Evolutionary conservation across 2,797 vertebrate species (phyloP).

Genomic region (Orestias chungarensis): DNA sequence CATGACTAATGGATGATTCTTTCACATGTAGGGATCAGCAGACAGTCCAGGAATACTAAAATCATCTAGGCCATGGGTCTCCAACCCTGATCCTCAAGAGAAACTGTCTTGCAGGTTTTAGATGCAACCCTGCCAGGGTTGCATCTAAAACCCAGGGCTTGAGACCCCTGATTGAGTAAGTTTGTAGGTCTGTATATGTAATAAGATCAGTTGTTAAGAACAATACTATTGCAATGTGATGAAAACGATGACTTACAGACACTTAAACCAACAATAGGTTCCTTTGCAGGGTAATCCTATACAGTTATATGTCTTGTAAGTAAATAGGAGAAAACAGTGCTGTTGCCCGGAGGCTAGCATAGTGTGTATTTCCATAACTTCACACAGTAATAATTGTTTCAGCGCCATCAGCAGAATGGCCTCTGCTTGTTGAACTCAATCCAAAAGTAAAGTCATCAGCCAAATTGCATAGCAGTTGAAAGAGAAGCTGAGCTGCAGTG

Average conservation of each 20-base stretch:
- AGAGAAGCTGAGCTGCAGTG: conserved; percentile 41
- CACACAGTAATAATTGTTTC: conserved; percentile 80
- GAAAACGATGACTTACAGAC: not conserved
- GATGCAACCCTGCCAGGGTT: too few species aligned
- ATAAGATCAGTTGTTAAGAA: not conserved
- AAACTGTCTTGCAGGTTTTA: too few species aligned
- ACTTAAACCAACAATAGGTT: conserved; percentile 49
- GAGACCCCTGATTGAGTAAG: too few species aligned
- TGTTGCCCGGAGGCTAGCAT: conserved; percentile 52
- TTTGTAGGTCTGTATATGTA: not conserved
- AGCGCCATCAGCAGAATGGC: conserved; percentile 77
- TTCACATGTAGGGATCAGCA: not conserved
- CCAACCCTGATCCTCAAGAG: too few species aligned
- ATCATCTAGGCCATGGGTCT: too few species aligned
- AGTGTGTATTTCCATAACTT: conserved; percentile 75
- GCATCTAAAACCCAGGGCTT: too few species aligned
- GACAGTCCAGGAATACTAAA: not conserved
- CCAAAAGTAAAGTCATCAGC: conserved; percentile 79
- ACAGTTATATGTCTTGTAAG: conserved; percentile 44
- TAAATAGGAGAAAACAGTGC: conserved; percentile 29
- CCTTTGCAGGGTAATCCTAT: conserved; percentile 33
- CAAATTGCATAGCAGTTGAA: conserved; percentile 73
- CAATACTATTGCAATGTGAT: not conserved
- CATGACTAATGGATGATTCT: not conserved
- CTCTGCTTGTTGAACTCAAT: conserved; percentile 74